Base-by-base conservation (phyloP, 23 tunicate species). In the Corella eumyota region DNA sequence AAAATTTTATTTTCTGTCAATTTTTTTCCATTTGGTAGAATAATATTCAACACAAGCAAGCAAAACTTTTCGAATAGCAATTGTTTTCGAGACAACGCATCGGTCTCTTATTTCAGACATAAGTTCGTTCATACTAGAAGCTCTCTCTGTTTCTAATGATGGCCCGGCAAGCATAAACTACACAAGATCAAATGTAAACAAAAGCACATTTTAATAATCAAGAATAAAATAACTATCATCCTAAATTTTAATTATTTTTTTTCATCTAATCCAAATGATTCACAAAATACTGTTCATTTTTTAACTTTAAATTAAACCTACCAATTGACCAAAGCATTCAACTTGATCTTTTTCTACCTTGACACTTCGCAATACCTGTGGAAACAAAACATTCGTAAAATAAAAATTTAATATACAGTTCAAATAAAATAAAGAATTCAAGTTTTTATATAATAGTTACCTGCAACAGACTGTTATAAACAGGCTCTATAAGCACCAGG, bases 1-100 rank as follows among this genome's bases (percentile, higher is more conserved):
- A n/a, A n/a, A n/a, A n/a, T n/a, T n/a, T n/a, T n/a, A n/a, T n/a
- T n/a, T n/a, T n/a, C n/a, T n/a, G n/a, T n/a, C n/a, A n/a, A n/a
- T n/a, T n/a, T n/a, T 45, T 48, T 64, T 38, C 80, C 80, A 74
- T 45, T 74, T 74, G 63, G 64, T 61, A 34, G 80, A 70, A 36
- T 74, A 74, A 34, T 36, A 38, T 24, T 64, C 69, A n/a, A 74
- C 80, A 74, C 80, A 74, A 23, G 40, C 32, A 21, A 74, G 80
- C 56, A 74, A 40, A 9, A 36, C 49, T 52, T 56, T 58, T 52
- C 56, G 53, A 4, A 64, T 65, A 34, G 50, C 53, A n/a, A 35
- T 24, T 13, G 70, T 55, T 64, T 74, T 64, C 21, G 71, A 74
- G 38, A 64, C 22, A 5, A 74, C 80, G 11, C 55, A 74, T 11